Percentiles rank a stretch among this genome's conserved stretches.
These are phyloP conservation scores for Nebria brevicollis DNA, from an alignment of 2,888 invertebrate genomes.

Conservation along the genomic window DNA sequence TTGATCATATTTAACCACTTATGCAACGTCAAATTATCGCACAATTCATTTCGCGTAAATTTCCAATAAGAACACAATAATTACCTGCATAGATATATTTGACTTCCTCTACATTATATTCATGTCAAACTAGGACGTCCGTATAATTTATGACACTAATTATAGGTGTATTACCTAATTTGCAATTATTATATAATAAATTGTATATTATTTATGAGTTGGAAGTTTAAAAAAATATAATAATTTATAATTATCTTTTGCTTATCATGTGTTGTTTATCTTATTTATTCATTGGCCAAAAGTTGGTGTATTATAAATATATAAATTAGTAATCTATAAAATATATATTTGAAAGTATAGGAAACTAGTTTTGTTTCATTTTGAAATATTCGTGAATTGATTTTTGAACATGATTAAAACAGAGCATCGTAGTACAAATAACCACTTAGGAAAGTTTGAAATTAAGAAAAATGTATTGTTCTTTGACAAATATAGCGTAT, in stretches of 20 bases:
- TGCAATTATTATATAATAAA: neutral
- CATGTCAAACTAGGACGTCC: neutral
- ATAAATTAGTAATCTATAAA: no score
- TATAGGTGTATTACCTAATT: neutral
- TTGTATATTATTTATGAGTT: neutral
- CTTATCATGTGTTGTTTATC: neutral
- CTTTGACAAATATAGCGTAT: neutral
- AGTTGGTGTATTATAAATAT: no score
- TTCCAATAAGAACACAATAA: neutral
- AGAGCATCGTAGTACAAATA: slow-evolving; percentile 48
- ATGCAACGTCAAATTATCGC: no score
- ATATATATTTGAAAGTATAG: no score
- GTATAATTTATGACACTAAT: neutral
- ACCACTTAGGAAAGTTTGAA: slow-evolving; percentile 22
- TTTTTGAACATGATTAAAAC: slow-evolving; percentile 24
- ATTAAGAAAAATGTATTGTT: neutral
- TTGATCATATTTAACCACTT: no score
- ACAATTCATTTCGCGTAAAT: no score
- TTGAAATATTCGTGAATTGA: neutral
- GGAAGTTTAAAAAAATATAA: neutral
- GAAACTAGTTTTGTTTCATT: neutral
- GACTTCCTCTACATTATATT: neutral
- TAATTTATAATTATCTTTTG: neutral
- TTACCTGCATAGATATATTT: neutral
- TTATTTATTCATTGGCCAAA: neutral